phyloP scores from a whole-genome alignment of 2,113 vertebrate species.

The Strix uralensis region DNA sequence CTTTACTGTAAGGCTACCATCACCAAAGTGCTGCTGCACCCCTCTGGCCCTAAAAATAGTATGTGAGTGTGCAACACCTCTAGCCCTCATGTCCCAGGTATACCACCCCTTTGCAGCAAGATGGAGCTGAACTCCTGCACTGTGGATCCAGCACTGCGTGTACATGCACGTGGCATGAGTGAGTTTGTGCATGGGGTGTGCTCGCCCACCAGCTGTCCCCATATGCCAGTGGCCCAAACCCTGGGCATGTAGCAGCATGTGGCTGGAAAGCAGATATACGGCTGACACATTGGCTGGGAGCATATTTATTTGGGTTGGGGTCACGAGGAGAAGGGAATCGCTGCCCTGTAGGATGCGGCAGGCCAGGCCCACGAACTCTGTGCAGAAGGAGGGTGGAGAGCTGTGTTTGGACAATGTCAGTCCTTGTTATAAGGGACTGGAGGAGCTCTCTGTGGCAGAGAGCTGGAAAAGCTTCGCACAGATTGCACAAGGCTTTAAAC shows the following conservation, averaged over 20 bases:
- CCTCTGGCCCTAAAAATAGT: neutral
- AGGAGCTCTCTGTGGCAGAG: neutral
- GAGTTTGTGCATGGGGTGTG: no score
- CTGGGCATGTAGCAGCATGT: neutral
- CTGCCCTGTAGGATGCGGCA: neutral
- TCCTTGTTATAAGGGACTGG: neutral
- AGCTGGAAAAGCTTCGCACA: neutral
- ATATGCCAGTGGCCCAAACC: neutral
- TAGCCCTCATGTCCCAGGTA: neutral
- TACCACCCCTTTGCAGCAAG: rapidly evolving
- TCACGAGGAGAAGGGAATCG: rapidly evolving
- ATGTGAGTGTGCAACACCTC: neutral
- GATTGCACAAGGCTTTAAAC: neutral
- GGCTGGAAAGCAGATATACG: neutral
- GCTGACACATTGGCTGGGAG: neutral
- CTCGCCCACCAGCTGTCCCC: no score
- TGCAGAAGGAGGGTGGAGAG: neutral
- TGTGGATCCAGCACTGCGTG: neutral
- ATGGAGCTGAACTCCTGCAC: neutral
- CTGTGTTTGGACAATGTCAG: neutral
- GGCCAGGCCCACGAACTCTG: neutral
- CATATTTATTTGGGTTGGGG: neutral
- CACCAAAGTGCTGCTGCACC: neutral
- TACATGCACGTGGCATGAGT: rapidly evolving
- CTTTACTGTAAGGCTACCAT: neutral